Evolutionary conservation across 2,113 vertebrate species (phyloP).

Genomic region (Mola mola): DNA sequence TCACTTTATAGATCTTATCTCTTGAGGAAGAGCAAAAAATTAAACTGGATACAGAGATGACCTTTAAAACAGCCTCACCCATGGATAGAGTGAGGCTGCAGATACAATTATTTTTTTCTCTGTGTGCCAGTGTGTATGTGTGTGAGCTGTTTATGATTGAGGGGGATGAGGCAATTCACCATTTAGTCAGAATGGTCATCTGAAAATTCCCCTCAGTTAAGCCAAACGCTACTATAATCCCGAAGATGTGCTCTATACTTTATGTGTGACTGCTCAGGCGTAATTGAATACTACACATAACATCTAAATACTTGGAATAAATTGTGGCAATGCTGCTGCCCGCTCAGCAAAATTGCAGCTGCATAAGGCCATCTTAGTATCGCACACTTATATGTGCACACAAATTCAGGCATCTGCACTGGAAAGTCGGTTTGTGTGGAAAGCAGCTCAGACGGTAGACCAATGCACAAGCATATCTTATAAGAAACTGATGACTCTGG

Average conservation of each 20-base stretch:
- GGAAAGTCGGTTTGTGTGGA: constrained; percentile 46
- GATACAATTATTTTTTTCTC: constrained; percentile 10
- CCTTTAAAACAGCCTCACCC: constrained; percentile 72
- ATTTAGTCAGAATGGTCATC: constrained; percentile 46
- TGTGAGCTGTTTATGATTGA: constrained; percentile 37
- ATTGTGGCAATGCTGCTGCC: constrained; percentile 67
- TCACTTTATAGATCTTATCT: constrained; percentile 80
- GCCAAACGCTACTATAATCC: constrained; percentile 29
- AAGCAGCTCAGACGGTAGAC: constrained; percentile 34
- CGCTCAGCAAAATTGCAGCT: constrained; percentile 78
- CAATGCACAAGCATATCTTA: constrained; percentile 42
- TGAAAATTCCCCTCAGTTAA: constrained; percentile 38
- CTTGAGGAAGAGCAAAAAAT: constrained; percentile 77
- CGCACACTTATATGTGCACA: constrained; percentile 56
- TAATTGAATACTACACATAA: constrained; percentile 66
- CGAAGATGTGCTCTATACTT: constrained; percentile 44
- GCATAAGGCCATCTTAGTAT: constrained; percentile 74
- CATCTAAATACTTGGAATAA: constrained; percentile 75
- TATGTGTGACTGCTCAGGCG: constrained; percentile 41
- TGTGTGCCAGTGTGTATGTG: constrained; percentile 34
- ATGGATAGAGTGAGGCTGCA: constrained; percentile 13
- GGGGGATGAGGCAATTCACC: constrained; percentile 28
- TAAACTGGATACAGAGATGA: constrained; percentile 76
- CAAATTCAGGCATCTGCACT: constrained; percentile 47
- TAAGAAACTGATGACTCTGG: constrained; percentile 48